phyloP scores from a whole-genome alignment of 2,113 vertebrate genomes.

The Poeciliopsis prolifica region DNA sequence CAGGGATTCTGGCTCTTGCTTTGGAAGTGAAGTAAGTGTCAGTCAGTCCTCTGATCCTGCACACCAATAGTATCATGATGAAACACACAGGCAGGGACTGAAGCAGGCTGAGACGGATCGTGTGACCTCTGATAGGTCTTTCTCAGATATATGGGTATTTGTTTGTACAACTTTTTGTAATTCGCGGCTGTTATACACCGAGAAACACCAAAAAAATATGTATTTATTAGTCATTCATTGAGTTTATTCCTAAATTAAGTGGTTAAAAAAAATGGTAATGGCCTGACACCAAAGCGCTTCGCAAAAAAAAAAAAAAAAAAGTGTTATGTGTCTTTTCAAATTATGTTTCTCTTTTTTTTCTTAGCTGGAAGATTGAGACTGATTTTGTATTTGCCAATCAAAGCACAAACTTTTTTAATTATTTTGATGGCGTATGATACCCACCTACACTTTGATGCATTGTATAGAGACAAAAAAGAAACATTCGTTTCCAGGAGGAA shows the following conservation, averaged over 20 bases:
- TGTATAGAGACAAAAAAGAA: too few species aligned
- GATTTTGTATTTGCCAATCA: too few species aligned
- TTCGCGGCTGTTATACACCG: background rate
- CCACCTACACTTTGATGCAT: too few species aligned
- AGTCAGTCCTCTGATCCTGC: background rate
- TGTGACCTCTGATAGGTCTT: background rate
- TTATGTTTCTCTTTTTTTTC: too few species aligned
- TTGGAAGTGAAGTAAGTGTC: conserved; percentile 73
- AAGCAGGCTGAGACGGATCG: background rate
- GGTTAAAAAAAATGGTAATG: too few species aligned
- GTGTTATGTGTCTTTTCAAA: too few species aligned
- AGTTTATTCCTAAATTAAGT: background rate
- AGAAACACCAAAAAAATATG: background rate
- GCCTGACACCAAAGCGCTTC: too few species aligned
- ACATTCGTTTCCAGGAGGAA: too few species aligned
- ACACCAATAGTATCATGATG: background rate
- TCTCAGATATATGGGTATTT: background rate
- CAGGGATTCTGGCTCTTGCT: conserved; percentile 68
- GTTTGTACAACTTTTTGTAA: background rate
- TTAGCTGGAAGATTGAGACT: too few species aligned
- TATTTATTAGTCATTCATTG: background rate
- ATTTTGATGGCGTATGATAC: too few species aligned
- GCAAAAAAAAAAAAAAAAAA: too few species aligned
- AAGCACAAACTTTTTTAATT: too few species aligned
- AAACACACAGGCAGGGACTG: background rate